phyloP scores from a whole-genome alignment of 2,888 invertebrate genomes.

The Lordiphosa andalusiaca region DNA sequence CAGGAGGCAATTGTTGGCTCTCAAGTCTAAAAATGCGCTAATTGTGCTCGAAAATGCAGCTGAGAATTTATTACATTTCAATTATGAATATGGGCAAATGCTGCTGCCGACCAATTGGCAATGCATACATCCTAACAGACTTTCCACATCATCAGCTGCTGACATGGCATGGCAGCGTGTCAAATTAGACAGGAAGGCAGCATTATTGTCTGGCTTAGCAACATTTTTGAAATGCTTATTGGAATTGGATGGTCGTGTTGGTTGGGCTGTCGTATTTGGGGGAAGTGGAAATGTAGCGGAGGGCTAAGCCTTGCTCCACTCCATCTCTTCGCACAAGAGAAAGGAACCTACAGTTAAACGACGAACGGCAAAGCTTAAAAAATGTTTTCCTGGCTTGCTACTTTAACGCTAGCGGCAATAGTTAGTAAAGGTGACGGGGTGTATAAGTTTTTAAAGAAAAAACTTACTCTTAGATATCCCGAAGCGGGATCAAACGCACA shows the following conservation, averaged over 20 bases:
- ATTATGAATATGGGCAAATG: constrained; percentile 74
- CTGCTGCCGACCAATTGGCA: constrained; percentile 67
- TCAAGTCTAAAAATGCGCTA: constrained; percentile 17
- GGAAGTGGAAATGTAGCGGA: no score
- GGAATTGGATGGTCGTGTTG: constrained; percentile 12
- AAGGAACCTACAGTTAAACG: no score
- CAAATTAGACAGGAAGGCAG: constrained; percentile 63
- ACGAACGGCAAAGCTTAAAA: no score
- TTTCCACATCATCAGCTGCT: constrained; percentile 17
- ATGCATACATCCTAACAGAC: constrained; percentile 60
- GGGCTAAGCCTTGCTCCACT: no score
- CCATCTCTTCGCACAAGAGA: no score
- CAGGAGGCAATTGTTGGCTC: constrained; percentile 52
- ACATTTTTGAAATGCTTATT: constrained; percentile 35
- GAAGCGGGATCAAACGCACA: no score
- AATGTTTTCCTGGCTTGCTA: no score
- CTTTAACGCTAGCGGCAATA: no score
- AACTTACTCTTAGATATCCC: no score
- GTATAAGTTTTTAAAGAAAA: no score
- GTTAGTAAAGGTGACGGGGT: no score
- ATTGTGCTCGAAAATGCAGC: constrained; percentile 40
- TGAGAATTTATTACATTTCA: constrained; percentile 74
- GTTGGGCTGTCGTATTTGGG: not conserved
- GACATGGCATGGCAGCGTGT: constrained; percentile 41
- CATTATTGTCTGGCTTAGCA: constrained; percentile 17